A percentile compares a stretch with the other conserved stretches of the same genome.
Evolutionary conservation across 1,140 invertebrate species (phyloP).

Genomic region (Sogatella furcifera): DNA sequence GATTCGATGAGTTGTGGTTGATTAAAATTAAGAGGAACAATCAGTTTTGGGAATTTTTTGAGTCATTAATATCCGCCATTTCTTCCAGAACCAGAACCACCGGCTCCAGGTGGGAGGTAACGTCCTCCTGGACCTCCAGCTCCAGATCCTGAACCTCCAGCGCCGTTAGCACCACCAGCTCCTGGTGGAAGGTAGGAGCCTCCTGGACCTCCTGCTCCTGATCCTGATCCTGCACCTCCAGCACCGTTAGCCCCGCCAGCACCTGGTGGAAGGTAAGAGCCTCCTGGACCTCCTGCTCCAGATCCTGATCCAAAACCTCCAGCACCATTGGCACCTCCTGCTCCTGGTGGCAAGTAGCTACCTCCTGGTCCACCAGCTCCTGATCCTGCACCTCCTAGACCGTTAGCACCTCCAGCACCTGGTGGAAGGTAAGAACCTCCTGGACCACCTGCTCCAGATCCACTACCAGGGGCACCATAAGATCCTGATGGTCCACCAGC

Average conservation of each 20-base stretch:
- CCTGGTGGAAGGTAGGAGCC: neutral
- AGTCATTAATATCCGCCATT: no score
- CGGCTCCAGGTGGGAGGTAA: neutral
- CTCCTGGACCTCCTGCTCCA: neutral
- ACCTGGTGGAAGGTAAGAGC: neutral
- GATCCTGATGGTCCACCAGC: neutral
- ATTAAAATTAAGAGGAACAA: no score
- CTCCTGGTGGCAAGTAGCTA: neutral
- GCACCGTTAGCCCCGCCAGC: neutral
- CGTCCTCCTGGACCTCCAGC: neutral
- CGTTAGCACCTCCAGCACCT: neutral
- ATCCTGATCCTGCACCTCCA: neutral
- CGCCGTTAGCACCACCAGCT: neutral
- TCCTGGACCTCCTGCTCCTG: neutral
- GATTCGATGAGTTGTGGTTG: no score
- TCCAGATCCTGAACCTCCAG: neutral
- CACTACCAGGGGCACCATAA: neutral
- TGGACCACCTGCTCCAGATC: neutral
- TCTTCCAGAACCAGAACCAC: neutral
- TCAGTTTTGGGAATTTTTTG: no score
- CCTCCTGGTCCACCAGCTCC: neutral
- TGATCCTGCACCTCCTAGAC: constrained; percentile 1
- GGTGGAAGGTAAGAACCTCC: neutral
- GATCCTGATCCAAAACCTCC: neutral
- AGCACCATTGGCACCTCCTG: neutral